These are phyloP conservation scores for Rhinella marina DNA, from an alignment of 2,797 vertebrate genomes.

Conservation along the genomic window DNA sequence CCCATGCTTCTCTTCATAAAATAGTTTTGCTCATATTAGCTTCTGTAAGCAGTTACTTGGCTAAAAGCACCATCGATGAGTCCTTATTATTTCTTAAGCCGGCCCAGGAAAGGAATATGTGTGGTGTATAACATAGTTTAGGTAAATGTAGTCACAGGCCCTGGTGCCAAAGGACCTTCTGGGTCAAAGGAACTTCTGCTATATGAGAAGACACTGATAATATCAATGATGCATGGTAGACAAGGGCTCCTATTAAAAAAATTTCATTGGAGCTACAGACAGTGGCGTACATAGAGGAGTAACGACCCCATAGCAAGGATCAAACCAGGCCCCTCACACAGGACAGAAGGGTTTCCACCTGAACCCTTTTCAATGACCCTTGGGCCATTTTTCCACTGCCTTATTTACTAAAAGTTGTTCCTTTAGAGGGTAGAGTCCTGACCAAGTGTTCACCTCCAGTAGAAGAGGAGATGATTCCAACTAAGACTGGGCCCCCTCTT, in stretches of 20 bases:
- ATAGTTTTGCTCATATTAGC: background rate
- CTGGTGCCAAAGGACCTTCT: background rate
- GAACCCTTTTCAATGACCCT: too few relatives aligned
- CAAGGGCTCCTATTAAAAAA: background rate
- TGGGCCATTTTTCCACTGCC: too few relatives aligned
- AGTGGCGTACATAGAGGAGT: too few relatives aligned
- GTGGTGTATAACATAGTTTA: background rate
- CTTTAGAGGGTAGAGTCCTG: too few relatives aligned
- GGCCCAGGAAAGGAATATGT: background rate
- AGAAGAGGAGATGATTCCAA: too few relatives aligned
- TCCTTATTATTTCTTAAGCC: background rate
- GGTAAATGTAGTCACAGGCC: background rate
- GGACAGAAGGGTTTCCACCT: too few relatives aligned
- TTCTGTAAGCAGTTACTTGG: background rate
- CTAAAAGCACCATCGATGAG: background rate
- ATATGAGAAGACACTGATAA: background rate
- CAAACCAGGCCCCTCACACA: too few relatives aligned
- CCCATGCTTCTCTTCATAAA: background rate
- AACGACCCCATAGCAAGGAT: too few relatives aligned
- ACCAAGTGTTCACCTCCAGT: too few relatives aligned
- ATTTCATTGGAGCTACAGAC: background rate
- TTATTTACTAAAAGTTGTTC: too few relatives aligned
- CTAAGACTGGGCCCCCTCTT: too few relatives aligned
- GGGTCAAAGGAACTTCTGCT: too few relatives aligned
- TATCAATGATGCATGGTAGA: background rate